Conservation (phyloP, 2,797 vertebrate species). For the Paramormyrops hopkinsi region DNA sequence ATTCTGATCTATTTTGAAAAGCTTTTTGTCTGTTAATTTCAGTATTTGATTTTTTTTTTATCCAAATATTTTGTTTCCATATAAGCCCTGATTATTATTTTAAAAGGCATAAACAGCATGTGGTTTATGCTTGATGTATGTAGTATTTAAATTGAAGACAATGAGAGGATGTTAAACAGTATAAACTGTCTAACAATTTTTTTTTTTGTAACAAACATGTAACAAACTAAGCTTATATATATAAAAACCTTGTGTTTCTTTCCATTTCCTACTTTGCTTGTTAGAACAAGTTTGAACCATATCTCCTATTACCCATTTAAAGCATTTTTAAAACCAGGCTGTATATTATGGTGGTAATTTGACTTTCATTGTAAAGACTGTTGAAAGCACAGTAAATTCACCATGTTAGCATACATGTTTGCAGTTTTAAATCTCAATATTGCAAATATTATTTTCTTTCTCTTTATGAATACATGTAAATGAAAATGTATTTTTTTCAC, state of each 20-base stretch:
- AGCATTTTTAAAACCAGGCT: slow-evolving; percentile 1
- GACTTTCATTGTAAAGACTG: background rate
- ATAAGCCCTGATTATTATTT: background rate
- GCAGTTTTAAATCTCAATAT: background rate
- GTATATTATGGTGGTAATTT: slow-evolving; percentile 13
- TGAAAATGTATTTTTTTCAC: background rate
- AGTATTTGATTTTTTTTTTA: background rate
- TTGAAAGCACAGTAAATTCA: background rate
- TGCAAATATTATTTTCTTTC: background rate
- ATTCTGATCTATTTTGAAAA: background rate
- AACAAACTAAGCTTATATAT: slow-evolving; percentile 29
- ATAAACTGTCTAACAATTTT: background rate
- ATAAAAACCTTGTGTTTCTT: slow-evolving; percentile 14
- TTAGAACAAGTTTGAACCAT: slow-evolving; percentile 17
- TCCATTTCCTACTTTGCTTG: slow-evolving; percentile 7
- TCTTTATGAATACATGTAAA: background rate
- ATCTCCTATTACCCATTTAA: background rate
- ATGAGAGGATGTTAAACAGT: slow-evolving; percentile 20
- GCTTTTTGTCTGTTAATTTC: background rate
- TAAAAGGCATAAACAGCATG: background rate
- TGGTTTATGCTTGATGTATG: slow-evolving; percentile 13
- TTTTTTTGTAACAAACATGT: background rate
- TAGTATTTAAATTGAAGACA: slow-evolving; percentile 21
- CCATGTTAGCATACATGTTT: background rate
- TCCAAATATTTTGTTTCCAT: background rate